Conservation (phyloP, 2,797 vertebrate species). For the Otus scops region DNA sequence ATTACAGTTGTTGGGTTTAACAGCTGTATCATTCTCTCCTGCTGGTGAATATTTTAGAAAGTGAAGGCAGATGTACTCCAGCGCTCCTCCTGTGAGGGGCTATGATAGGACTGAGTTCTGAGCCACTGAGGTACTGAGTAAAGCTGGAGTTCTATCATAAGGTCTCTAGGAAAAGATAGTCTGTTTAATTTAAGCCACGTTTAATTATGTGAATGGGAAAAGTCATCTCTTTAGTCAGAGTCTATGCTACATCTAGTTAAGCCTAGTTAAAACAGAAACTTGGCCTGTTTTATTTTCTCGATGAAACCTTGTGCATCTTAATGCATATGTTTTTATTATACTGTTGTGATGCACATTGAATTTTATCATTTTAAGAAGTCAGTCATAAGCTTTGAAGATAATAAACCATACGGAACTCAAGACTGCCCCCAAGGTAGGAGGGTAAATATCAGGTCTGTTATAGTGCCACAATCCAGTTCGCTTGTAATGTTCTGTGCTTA, state of each 20-base stretch:
- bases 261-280: background rate
- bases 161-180: background rate
- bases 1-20: background rate
- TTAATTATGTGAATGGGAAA: background rate
- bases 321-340: background rate
- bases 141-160: background rate
- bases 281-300: background rate
- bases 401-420: background rate
- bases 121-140: background rate
- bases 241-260: background rate
- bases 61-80: background rate
- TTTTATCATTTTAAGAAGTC: background rate
- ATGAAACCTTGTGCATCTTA: background rate
- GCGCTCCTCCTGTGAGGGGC: background rate
- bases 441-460: background rate
- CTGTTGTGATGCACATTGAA: background rate
- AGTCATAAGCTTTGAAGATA: background rate
- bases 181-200: background rate
- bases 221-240: background rate
- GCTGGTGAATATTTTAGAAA: background rate
- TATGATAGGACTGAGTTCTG: rapidly evolving
- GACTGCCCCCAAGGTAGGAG: background rate
- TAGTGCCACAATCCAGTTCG: background rate
- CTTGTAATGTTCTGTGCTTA: background rate
- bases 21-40: background rate